These are phyloP conservation scores for Coluber constrictor DNA, from an alignment of 2,797 vertebrate genomes.

Conservation along the genomic window DNA sequence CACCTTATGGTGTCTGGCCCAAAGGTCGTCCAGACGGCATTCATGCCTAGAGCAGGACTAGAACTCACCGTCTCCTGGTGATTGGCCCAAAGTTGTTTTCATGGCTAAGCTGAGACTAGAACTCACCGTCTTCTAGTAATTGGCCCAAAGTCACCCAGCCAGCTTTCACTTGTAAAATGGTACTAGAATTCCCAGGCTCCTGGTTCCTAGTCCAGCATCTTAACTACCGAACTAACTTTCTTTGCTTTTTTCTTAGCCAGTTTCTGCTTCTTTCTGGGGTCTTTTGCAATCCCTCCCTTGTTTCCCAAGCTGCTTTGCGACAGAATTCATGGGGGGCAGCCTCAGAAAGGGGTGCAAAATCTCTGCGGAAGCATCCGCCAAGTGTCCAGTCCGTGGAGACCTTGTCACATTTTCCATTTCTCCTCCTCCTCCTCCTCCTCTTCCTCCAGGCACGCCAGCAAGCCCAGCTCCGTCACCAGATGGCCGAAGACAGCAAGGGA, in stretches of 20 bases:
- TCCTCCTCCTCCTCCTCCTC: constrained; percentile 4
- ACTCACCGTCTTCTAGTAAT: not conserved
- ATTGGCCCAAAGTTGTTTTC: too few species aligned
- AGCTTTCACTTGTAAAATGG: not conserved
- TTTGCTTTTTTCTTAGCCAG: not conserved
- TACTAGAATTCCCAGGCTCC: not conserved
- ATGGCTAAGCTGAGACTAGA: too few species aligned
- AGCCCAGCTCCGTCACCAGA: constrained; percentile 87
- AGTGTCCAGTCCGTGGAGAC: not conserved
- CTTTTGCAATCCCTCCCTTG: not conserved
- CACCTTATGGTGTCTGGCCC: too few species aligned
- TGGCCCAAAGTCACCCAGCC: not conserved
- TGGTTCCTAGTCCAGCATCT: not conserved
- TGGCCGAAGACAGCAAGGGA: constrained; percentile 90
- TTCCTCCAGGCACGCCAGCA: constrained; percentile 83
- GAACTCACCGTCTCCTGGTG: not conserved
- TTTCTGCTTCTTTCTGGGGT: not conserved
- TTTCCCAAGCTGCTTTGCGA: not conserved
- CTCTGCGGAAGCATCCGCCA: not conserved
- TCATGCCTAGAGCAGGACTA: not conserved
- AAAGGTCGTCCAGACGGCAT: too few species aligned
- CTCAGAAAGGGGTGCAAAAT: not conserved
- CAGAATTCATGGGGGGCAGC: not conserved
- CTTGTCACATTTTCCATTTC: not conserved
- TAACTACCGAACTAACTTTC: not conserved